Conservation (phyloP, 2,797 vertebrate species). For the Discoglossus pictus region DNA sequence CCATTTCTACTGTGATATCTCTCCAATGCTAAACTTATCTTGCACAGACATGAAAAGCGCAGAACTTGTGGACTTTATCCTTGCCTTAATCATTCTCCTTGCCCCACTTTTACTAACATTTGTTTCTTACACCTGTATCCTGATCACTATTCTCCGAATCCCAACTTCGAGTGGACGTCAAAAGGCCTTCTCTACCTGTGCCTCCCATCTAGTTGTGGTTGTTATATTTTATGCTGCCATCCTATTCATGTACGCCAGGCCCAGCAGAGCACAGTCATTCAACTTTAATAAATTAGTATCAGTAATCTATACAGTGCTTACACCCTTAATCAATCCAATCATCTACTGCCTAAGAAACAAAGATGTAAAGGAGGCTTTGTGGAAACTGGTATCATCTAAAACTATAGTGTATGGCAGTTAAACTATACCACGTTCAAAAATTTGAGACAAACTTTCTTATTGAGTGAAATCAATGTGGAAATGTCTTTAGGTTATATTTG, state of each 20-base stretch:
- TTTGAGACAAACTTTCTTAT: too few relatives aligned
- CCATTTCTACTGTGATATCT: slow-evolving; percentile 42
- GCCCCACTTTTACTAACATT: slow-evolving; percentile 23
- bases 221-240: slow-evolving; percentile 30
- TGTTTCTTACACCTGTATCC: slow-evolving; percentile 26
- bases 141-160: slow-evolving; percentile 15
- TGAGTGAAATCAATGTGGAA: too few relatives aligned
- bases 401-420: too few relatives aligned
- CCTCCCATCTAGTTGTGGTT: slow-evolving; percentile 29
- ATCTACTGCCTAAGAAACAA: slow-evolving; percentile 41
- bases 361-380: slow-evolving; percentile 17
- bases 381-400: too few relatives aligned
- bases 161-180: slow-evolving; percentile 14
- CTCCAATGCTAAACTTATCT: slow-evolving; percentile 30
- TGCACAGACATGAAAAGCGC: slow-evolving; percentile 23
- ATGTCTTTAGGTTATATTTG: too few relatives aligned
- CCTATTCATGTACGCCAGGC: slow-evolving; percentile 40
- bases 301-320: slow-evolving; percentile 33
- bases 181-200: slow-evolving; percentile 40
- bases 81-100: slow-evolving; percentile 32
- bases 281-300: slow-evolving; percentile 38
- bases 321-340: slow-evolving; percentile 35
- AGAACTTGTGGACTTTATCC: slow-evolving; percentile 39
- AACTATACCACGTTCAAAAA: too few relatives aligned
- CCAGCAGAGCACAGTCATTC: slow-evolving; percentile 22